phyloP scores from a whole-genome alignment of 2,113 vertebrate genomes.

The Charadrius vociferus region DNA sequence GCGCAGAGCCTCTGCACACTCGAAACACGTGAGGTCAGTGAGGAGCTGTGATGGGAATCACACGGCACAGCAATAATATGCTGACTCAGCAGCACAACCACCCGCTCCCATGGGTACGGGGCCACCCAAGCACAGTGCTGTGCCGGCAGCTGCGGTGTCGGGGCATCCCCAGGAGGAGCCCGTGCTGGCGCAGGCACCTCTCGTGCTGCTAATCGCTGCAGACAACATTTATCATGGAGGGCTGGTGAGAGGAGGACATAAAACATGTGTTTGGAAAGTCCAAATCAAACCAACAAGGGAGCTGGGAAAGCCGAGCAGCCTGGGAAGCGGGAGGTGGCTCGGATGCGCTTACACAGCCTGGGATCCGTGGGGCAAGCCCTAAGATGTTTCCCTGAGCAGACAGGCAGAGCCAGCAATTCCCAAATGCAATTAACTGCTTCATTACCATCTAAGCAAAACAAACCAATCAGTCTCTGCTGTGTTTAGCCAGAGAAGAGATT shows the following conservation, averaged over 20 bases:
- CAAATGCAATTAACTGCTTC: slow-evolving; percentile 27
- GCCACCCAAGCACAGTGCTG: not conserved
- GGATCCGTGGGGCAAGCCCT: not conserved
- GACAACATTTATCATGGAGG: not conserved
- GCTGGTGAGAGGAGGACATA: not conserved
- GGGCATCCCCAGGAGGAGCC: not conserved
- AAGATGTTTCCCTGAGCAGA: not conserved
- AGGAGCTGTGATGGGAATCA: rapidly evolving
- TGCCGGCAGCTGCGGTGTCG: rapidly evolving
- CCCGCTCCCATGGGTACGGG: rapidly evolving
- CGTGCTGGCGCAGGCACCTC: not conserved
- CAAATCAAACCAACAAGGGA: not conserved
- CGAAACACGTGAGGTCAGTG: rapidly evolving
- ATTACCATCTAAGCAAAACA: slow-evolving; percentile 30
- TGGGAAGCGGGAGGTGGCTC: not conserved
- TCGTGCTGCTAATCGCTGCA: rapidly evolving
- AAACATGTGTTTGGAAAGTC: not conserved
- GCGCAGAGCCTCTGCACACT: not conserved
- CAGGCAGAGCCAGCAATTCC: not conserved
- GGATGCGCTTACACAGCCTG: not conserved
- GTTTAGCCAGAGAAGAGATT: not conserved
- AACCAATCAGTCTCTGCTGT: not conserved
- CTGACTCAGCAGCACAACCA: not conserved
- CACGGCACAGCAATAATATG: rapidly evolving
- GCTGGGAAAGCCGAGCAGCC: not conserved